Base-by-base conservation (phyloP, 1,140 invertebrate genomes). In the Sycophaga agraensis region DNA sequence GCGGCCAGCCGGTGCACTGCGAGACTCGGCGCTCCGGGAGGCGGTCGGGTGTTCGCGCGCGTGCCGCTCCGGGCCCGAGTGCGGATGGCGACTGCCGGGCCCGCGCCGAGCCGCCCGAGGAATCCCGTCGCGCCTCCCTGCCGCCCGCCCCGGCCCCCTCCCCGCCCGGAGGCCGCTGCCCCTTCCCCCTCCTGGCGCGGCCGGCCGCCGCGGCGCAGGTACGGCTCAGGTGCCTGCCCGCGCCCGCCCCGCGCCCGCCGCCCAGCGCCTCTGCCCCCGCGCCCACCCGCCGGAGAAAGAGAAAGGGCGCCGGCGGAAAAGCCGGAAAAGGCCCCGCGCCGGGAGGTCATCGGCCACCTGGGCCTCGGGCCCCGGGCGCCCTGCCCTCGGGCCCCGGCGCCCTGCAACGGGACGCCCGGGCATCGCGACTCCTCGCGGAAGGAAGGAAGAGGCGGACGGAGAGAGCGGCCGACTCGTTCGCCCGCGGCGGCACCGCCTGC, bases 321-420 rank as follows among this genome's bases (percentile, higher is more conserved):
- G n/a, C n/a, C n/a, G n/a, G n/a, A n/a, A n/a, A n/a, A n/a, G 19
- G 45, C 11, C 45, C 14, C 14, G 42, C 48, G 48, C 28, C 34
- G 28, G 26, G 66, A 43, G 67, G 67, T 68, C 67, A 66, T 68
- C 67, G 67, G 57, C 67, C 67, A 68, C 65, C 62, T 68, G 67
- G 16, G 24, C 49, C 46, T 24, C 35, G 17, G 3, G 24, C 40
- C 11, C 11, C 43, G 21, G 9, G 37, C 24, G 21, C 9, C 28
- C 43, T n/a, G n/a, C n/a, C n/a, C n/a, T n/a, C n/a, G n/a, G n/a
- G n/a, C n/a, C n/a, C n/a, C n/a, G n/a, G n/a, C n/a, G n/a, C n/a
- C n/a, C n/a, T n/a, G n/a, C n/a, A n/a, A n/a, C n/a, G n/a, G n/a
- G n/a, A n/a, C n/a, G n/a, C n/a, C n/a, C n/a, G n/a, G n/a, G n/a